Evolutionary conservation across 2,113 vertebrate genomes (phyloP).

Genomic region (Myrmophylax atrothorax): DNA sequence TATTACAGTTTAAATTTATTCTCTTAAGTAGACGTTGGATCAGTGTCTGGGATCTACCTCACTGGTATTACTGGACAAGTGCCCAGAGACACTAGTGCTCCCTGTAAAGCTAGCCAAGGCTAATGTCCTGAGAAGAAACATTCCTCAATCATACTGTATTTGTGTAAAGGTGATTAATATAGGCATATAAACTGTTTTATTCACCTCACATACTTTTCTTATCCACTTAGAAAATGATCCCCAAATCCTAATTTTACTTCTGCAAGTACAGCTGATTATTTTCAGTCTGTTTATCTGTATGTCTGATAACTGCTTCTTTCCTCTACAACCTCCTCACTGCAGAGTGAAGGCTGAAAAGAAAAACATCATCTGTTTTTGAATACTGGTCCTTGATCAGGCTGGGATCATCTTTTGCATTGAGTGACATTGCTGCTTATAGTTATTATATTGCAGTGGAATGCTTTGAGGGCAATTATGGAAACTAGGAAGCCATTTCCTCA

Average conservation of each 20-base stretch:
- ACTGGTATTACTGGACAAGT: accelerated
- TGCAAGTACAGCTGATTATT: background rate
- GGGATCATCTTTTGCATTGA: background rate
- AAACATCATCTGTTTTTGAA: background rate
- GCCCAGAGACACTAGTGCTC: background rate
- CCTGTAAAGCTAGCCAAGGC: background rate
- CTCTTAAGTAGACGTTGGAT: background rate
- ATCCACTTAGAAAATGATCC: background rate
- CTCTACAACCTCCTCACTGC: background rate
- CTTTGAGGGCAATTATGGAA: background rate
- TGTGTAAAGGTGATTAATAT: background rate
- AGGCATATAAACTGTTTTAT: background rate
- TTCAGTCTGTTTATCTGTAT: background rate
- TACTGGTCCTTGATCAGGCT: background rate
- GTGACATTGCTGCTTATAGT: background rate
- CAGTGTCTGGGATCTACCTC: accelerated
- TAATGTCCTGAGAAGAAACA: background rate
- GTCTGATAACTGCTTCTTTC: background rate
- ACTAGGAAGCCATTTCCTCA: background rate
- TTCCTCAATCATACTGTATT: background rate
- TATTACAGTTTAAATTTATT: background rate
- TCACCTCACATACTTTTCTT: background rate
- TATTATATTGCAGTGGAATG: background rate
- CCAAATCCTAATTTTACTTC: background rate
- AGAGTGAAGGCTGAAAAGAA: background rate